A percentile compares a stretch with the other conserved stretches of the same genome.
Evolutionary conservation across 2,888 invertebrate genomes (phyloP).

Genomic region (Allacma fusca): DNA sequence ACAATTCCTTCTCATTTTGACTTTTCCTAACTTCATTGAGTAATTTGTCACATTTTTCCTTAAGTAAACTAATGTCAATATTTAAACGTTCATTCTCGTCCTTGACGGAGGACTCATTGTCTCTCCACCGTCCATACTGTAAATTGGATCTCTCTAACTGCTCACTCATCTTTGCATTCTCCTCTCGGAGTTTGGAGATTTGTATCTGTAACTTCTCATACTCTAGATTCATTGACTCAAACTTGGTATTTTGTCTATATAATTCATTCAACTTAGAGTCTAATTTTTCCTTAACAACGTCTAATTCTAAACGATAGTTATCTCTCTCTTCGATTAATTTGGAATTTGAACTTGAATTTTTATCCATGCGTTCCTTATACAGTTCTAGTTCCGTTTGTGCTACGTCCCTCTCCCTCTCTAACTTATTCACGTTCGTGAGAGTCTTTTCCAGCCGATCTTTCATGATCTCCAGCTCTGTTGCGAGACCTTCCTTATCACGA

Average conservation of each 20-base stretch:
- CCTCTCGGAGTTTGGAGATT: slow-evolving; percentile 43
- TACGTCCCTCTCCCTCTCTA: slow-evolving; percentile 85
- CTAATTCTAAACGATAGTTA: slow-evolving; percentile 46
- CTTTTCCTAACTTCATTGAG: slow-evolving; percentile 42
- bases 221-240: slow-evolving; percentile 46
- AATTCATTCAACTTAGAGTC: slow-evolving; percentile 42
- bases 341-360: slow-evolving; percentile 40
- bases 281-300: slow-evolving; percentile 52
- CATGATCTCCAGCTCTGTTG: slow-evolving; percentile 73
- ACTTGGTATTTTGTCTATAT: slow-evolving; percentile 42
- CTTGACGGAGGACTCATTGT: slow-evolving; percentile 89
- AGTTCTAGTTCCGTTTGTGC: slow-evolving; percentile 91
- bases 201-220: slow-evolving; percentile 47
- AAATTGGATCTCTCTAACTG: slow-evolving; percentile 70
- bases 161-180: slow-evolving; percentile 43
- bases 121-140: slow-evolving; percentile 84
- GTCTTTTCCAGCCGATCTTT: slow-evolving; percentile 91
- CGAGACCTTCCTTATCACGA: slow-evolving; percentile 70
- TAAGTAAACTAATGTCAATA: slow-evolving; percentile 53
- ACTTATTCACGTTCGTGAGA: slow-evolving; percentile 80
- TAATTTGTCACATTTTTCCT: slow-evolving; percentile 47
- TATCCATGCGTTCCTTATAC: slow-evolving; percentile 77
- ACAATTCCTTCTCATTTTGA: slow-evolving; percentile 42
- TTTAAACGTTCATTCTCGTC: slow-evolving; percentile 62
- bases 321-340: slow-evolving; percentile 49